Evolutionary conservation across 2,797 vertebrate species (phyloP).

Genomic region (Liparis tanakae): DNA sequence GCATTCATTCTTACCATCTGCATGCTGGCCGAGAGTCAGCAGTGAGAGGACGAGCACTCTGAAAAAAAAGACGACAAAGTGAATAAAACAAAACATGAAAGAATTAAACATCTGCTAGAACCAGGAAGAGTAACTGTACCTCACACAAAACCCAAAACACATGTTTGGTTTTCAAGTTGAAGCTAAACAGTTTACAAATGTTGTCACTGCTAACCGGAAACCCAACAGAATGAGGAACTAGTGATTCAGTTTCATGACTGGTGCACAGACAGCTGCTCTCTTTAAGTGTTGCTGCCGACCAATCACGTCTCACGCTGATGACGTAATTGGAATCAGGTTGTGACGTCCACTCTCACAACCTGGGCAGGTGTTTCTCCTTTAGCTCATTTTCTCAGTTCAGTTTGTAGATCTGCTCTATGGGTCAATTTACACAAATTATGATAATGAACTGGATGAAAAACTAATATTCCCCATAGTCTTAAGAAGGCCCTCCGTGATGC

Average conservation of each 20-base stretch:
- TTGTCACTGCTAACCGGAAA: background rate
- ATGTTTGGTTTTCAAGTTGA: background rate
- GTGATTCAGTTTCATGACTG: rapidly evolving
- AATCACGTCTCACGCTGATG: background rate
- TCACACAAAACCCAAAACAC: constrained; percentile 33
- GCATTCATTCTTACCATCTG: constrained; percentile 3
- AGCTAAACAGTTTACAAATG: rapidly evolving
- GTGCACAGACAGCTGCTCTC: rapidly evolving
- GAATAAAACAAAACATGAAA: background rate
- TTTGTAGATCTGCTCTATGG: background rate
- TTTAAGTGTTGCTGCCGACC: background rate
- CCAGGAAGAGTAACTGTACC: background rate
- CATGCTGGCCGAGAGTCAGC: background rate
- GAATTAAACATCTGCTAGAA: rapidly evolving
- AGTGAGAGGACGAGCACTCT: constrained; percentile 50
- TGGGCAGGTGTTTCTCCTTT: background rate
- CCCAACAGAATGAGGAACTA: background rate
- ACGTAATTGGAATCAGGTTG: constrained; percentile 21
- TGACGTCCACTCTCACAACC: rapidly evolving
- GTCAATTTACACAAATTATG: background rate
- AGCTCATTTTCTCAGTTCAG: background rate
- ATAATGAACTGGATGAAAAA: too few species aligned
- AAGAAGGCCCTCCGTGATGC: too few species aligned
- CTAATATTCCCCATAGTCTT: too few species aligned
- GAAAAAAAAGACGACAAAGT: rapidly evolving